Evolutionary conservation across 2,888 invertebrate genomes (phyloP).

Genomic region (Prostheceraeus crozeri): DNA sequence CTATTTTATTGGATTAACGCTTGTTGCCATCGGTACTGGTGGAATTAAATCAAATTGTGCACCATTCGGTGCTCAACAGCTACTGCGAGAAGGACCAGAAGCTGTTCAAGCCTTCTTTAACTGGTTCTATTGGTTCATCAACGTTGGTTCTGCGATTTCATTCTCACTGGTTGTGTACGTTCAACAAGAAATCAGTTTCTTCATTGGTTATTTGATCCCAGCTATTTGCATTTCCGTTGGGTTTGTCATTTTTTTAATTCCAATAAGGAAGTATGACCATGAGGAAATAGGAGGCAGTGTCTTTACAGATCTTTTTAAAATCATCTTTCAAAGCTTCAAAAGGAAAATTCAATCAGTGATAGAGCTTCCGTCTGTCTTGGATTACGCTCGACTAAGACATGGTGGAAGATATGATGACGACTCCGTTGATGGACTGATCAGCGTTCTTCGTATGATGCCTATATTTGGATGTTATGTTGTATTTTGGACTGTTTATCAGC

Average conservation of each 20-base stretch:
- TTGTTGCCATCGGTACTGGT: constrained; percentile 49
- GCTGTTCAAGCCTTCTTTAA: constrained; percentile 6
- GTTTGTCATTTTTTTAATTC: constrained; percentile 45
- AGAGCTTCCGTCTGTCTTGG: constrained; percentile 29
- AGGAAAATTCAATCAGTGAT: neutral
- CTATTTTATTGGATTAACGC: constrained; percentile 45
- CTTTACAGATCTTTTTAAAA: constrained; percentile 22
- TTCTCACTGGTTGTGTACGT: constrained; percentile 49
- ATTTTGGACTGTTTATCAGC: constrained; percentile 46
- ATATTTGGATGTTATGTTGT: constrained; percentile 46
- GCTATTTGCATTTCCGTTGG: constrained; percentile 46
- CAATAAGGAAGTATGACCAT: constrained; percentile 43
- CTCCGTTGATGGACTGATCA: constrained; percentile 46
- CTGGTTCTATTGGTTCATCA: constrained; percentile 52
- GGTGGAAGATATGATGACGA: constrained; percentile 45
- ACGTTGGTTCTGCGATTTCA: constrained; percentile 48
- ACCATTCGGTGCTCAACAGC: constrained; percentile 52
- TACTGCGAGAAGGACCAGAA: constrained; percentile 33
- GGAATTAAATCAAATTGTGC: constrained; percentile 53
- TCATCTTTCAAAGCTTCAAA: constrained; percentile 10
- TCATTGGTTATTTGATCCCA: constrained; percentile 48
- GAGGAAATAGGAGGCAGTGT: constrained; percentile 34
- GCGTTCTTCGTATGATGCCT: constrained; percentile 45
- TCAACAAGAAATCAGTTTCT: constrained; percentile 50
- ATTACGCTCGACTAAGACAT: constrained; percentile 42